These are phyloP conservation scores for Anoplius nigerrimus DNA, from an alignment of 2,888 invertebrate genomes.

Conservation along the genomic window DNA sequence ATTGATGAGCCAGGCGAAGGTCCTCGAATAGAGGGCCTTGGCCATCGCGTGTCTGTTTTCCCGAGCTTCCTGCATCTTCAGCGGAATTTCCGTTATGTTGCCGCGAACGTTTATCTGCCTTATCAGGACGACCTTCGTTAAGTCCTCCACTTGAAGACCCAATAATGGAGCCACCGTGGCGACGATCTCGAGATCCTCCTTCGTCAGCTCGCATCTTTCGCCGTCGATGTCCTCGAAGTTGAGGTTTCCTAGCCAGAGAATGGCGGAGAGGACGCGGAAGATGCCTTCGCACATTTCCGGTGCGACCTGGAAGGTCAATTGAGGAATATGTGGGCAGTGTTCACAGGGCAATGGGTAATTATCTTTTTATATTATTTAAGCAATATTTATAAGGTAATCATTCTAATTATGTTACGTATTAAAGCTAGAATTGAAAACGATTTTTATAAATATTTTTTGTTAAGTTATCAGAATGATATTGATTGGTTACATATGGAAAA, in stretches of 20 bases:
- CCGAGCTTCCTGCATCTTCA: constrained; percentile 90
- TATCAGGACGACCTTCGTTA: constrained; percentile 85
- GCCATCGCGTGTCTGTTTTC: constrained; percentile 97
- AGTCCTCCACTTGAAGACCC: constrained; percentile 84
- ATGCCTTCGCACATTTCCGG: constrained; percentile 91
- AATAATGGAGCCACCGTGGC: constrained; percentile 84
- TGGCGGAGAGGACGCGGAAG: constrained; percentile 90
- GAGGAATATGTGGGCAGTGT: too few relatives aligned
- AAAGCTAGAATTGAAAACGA: too few relatives aligned
- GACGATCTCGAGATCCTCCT: constrained; percentile 83
- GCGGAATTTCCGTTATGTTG: constrained; percentile 93
- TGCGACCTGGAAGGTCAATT: constrained; percentile 80
- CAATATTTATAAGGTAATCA: too few relatives aligned
- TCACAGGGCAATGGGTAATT: too few relatives aligned
- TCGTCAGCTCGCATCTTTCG: constrained; percentile 86
- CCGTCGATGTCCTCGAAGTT: constrained; percentile 91
- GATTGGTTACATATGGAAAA: too few relatives aligned
- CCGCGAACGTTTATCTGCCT: constrained; percentile 94
- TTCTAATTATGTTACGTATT: too few relatives aligned
- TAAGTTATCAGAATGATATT: too few relatives aligned
- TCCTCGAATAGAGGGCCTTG: constrained; percentile 91
- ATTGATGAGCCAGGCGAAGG: constrained; percentile 94
- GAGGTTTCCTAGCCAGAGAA: constrained; percentile 93
- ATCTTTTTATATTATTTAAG: too few relatives aligned
- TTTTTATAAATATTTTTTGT: too few relatives aligned